Evolutionary conservation across 2,797 vertebrate genomes (phyloP).

Genomic region (Hemitrygon akajei): DNA sequence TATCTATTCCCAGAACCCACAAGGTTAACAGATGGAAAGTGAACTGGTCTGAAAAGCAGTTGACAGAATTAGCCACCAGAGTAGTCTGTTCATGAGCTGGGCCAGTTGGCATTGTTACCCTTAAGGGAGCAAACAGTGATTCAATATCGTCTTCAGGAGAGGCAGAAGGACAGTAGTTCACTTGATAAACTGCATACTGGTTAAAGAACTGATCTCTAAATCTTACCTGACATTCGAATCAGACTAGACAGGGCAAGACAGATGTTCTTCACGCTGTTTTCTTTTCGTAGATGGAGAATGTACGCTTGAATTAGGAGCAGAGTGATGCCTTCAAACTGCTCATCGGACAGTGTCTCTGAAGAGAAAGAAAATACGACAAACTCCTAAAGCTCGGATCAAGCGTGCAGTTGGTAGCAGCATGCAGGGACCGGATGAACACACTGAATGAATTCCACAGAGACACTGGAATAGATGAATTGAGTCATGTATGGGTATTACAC

Average conservation of each 20-base stretch:
- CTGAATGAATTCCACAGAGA: neutral
- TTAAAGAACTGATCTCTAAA: neutral
- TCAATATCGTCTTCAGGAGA: neutral
- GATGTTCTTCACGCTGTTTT: conserved; percentile 51
- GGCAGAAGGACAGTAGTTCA: neutral
- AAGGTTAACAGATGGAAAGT: no score
- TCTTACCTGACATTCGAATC: conserved; percentile 55
- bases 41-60: no score
- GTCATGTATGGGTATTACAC: no score
- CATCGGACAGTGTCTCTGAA: conserved; percentile 51
- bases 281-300: conserved; percentile 43
- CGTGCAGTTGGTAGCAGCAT: neutral
- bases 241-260: conserved; percentile 55
- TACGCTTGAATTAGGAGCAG: conserved; percentile 48
- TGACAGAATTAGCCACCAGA: no score
- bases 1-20: no score
- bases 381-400: neutral
- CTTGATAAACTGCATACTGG: neutral
- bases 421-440: neutral
- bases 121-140: no score
- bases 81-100: no score
- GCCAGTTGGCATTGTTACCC: no score
- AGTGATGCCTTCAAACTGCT: conserved; percentile 45
- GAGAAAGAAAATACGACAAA: neutral
- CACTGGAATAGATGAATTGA: no score